Percentiles rank a stretch among this genome's conserved stretches.
phyloP scores from a whole-genome alignment of 2,888 invertebrate species.

The Caenorhabditis macrosperma region DNA sequence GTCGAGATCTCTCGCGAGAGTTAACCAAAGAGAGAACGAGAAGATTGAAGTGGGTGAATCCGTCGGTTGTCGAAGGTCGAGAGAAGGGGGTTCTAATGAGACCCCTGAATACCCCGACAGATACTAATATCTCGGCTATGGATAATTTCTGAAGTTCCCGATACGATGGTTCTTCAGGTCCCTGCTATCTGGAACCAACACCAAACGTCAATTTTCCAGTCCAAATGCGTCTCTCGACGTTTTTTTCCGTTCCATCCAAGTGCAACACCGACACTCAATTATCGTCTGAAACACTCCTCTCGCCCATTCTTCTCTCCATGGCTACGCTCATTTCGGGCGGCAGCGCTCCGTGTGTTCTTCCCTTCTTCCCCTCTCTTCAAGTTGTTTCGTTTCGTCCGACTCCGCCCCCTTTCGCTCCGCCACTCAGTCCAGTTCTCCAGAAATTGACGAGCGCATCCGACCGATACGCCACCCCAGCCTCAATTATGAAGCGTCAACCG shows the following conservation, averaged over 20 bases:
- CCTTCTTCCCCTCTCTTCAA: background rate
- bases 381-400: slow-evolving; percentile 19
- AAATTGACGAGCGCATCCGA: slow-evolving; percentile 49
- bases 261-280: slow-evolving; percentile 6
- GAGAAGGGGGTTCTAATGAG: no score
- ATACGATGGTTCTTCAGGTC: no score
- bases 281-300: slow-evolving; percentile 4
- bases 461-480: slow-evolving; percentile 12
- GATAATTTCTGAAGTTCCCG: no score
- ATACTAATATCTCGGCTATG: no score
- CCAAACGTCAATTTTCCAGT: background rate
- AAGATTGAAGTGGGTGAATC: no score
- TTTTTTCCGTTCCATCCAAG: background rate
- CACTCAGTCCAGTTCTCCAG: slow-evolving; percentile 35
- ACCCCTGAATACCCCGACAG: no score
- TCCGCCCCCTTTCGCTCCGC: slow-evolving; percentile 25
- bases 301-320: slow-evolving; percentile 4
- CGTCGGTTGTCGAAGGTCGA: no score
- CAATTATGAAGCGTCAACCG: slow-evolving; percentile 53
- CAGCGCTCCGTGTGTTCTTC: background rate
- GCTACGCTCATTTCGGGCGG: no score
- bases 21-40: no score
- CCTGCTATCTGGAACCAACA: no score
- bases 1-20: no score
- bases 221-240: background rate